These are phyloP conservation scores for Glyptemys insculpta DNA, from an alignment of 2,797 vertebrate species.

Conservation along the genomic window DNA sequence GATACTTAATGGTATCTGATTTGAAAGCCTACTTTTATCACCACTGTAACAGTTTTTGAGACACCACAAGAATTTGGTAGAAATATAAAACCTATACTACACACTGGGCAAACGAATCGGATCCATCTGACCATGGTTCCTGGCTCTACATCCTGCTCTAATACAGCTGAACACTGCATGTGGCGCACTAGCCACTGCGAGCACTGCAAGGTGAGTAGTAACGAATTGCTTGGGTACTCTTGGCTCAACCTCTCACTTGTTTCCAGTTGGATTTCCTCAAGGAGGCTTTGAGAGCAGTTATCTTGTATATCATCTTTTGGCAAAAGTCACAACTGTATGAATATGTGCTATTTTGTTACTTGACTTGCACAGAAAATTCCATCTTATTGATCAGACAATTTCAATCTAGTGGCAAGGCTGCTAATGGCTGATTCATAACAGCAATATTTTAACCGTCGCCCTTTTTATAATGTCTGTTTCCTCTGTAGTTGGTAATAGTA, in stretches of 20 bases:
- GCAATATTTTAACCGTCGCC: slow-evolving; percentile 41
- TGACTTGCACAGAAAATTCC: slow-evolving; percentile 26
- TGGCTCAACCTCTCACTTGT: slow-evolving; percentile 12
- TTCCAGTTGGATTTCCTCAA: slow-evolving; percentile 10
- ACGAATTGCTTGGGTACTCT: slow-evolving; percentile 19
- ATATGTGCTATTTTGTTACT: neutral
- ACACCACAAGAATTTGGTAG: neutral
- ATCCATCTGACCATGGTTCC: neutral
- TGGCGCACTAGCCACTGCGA: neutral
- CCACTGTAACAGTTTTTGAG: neutral
- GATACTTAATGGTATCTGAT: neutral
- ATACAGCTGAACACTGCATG: neutral
- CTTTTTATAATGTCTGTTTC: neutral
- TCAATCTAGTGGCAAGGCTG: slow-evolving; percentile 22
- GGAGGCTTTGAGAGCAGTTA: slow-evolving; percentile 8
- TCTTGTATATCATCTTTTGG: neutral
- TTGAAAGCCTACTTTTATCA: neutral
- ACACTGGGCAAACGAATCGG: neutral
- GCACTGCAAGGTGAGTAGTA: neutral
- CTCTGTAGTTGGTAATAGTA: neutral
- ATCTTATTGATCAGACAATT: slow-evolving; percentile 24
- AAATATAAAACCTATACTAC: neutral
- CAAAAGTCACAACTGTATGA: neutral
- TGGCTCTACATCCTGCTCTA: neutral
- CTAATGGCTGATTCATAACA: neutral